Base-by-base conservation (phyloP, 2,888 invertebrate genomes). In the Andrena praecox region DNA sequence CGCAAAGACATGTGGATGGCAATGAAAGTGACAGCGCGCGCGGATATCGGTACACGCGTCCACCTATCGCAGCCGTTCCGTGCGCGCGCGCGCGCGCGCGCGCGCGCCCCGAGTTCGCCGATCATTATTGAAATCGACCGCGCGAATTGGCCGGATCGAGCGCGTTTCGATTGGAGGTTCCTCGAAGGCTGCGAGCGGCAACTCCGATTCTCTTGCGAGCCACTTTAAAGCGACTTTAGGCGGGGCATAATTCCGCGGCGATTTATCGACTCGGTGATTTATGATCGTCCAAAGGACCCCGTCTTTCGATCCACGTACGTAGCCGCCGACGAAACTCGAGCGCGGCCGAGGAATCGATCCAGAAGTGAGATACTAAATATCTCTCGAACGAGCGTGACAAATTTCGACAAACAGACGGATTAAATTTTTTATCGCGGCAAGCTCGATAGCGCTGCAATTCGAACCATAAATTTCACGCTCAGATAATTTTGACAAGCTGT, bases 1-100 rank as follows among this genome's bases (percentile, higher is more conserved):
- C 63, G 79, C 71, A 77, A 70, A 80, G 89, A 89, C 83, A 88
- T 86, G 89, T 84, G 87, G 87, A 89, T 83, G 87, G 89, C 87
- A 89, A 88, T 88, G 88, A 89, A 87, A 83, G 89, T 82, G 86
- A 88, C 88, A 89, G 89, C 24, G 56, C 82, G 76, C 72, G 78
- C 78, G 84, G 69, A 69, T 72, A 31, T 52, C 74, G 63, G 48
- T 50, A 42, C 63, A 68, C 59, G 66, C 77, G 52, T 35, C 67
- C 52, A 24, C 63, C 78, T 62, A 66, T 63, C 71, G 50, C 27
- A 24, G 3, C 10, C n/a, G 48, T 24, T 54, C 42, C 20, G 54
- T 33, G 16, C 24, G 24, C 5, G 24, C 2, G 33, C 56, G 27
- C 24, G 24, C 5, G 24, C 2, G 33, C 56, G 27, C 42, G 42